Evolutionary conservation across 2,113 vertebrate genomes (phyloP).

Genomic region (Perca schrenkii): DNA sequence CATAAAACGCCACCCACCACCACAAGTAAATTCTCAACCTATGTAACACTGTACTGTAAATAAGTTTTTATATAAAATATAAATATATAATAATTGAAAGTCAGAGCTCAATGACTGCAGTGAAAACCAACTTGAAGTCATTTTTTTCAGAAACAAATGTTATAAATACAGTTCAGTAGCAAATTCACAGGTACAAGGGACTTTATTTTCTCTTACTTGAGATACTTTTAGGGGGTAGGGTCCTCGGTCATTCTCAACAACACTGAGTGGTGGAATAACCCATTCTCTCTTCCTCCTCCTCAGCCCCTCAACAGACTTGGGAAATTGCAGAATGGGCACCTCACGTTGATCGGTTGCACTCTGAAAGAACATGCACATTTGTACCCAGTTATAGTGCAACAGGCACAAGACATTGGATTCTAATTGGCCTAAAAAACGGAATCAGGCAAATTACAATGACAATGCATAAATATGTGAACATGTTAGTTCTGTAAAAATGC

Average conservation of each 20-base stretch:
- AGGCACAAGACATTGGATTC: neutral
- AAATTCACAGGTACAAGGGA: slow-evolving; percentile 1
- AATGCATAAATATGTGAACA: neutral
- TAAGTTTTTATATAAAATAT: neutral
- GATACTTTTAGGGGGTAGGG: slow-evolving; percentile 59
- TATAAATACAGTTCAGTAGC: neutral
- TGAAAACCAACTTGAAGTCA: neutral
- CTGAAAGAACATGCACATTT: slow-evolving; percentile 41
- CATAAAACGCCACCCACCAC: no score
- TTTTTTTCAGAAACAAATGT: neutral
- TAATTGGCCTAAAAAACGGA: neutral
- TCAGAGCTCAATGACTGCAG: neutral
- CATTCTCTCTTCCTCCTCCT: slow-evolving; percentile 82
- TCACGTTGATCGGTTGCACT: neutral
- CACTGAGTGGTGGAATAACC: slow-evolving; percentile 72
- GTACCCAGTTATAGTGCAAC: neutral
- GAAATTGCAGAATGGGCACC: slow-evolving; percentile 72
- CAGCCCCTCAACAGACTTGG: slow-evolving; percentile 55
- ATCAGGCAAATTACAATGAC: neutral
- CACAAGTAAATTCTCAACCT: no score
- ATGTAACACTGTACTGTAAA: neutral
- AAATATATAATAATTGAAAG: neutral
- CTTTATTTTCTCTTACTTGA: slow-evolving; percentile 57
- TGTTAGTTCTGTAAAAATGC: neutral
- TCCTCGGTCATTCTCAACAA: slow-evolving; percentile 66